Base-by-base conservation (phyloP, 2,888 invertebrate species). In the Cacoxenus indagator region DNA sequence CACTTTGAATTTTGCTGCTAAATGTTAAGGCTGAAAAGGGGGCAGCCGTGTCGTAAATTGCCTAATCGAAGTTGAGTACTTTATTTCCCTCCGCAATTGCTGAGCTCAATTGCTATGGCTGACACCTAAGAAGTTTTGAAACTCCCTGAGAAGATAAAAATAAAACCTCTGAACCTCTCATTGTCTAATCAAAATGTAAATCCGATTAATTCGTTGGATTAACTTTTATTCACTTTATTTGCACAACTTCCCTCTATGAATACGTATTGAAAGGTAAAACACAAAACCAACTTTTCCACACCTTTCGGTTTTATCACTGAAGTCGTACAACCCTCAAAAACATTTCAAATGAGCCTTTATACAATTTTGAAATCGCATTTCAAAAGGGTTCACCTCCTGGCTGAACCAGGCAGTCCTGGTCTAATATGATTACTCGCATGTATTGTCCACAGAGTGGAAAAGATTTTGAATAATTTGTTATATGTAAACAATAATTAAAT, bases 401-500 rank as follows among this genome's bases (percentile, higher is more conserved):
- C 51, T 48, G n/a, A 46, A 46, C 46, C 6, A 8, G 9, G 2
- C 46, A 19, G 22, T 8, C 22, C 19, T 51, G 64, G 57, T 64
- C 54, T 76, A 76, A 76, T 76, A 72, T 73, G 75, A 74, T 76
- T 75, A 75, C 72, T 70, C 72, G 76, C 74, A 71, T 51, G 22
- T 9, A 19, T n/a, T 51, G 51, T 48, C 19, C 22, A n/a, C 14
- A 14, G 14, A 37, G 37, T 2, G 14, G 14, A 37, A 19, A 19
- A 17, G 48, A 55, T 68, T 70, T 75, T 72, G 73, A 68, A 73
- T 69, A 74, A 69, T 43, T 67, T 64, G 46, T 8, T 70, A 68
- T 73, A 77, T 81, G 78, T 79, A 84, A 84, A 84, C 80, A 85
- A 81, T 85, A 85, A 85, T 85, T 85, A 77, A 82, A 85, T 85